phyloP scores from a whole-genome alignment of 2,797 vertebrate genomes.

The Columba guinea region DNA sequence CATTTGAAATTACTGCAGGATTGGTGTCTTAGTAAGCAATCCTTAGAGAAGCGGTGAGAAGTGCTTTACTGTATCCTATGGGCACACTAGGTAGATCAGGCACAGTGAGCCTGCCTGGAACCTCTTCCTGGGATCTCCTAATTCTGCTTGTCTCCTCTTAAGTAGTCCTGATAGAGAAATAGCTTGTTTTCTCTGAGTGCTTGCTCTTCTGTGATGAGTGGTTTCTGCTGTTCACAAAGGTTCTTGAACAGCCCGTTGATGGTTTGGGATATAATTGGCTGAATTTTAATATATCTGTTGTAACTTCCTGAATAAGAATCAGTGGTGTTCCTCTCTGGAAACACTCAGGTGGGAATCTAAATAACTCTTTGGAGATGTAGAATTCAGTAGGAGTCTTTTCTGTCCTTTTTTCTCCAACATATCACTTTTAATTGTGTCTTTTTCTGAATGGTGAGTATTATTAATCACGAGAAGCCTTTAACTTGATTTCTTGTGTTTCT shows the following conservation, averaged over 20 bases:
- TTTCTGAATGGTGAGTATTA: neutral
- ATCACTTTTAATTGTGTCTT: neutral
- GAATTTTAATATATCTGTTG: neutral
- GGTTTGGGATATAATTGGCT: neutral
- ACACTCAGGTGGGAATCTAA: neutral
- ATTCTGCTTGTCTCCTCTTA: neutral
- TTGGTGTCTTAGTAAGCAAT: neutral
- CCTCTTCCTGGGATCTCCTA: neutral
- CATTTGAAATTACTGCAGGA: neutral
- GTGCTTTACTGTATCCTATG: neutral
- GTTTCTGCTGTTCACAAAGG: neutral
- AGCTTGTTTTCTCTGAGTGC: neutral
- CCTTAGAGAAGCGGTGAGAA: neutral
- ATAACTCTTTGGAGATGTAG: neutral
- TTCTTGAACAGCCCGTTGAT: neutral
- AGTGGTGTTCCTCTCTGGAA: neutral
- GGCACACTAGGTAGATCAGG: neutral
- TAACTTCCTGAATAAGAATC: neutral
- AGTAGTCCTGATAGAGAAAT: neutral
- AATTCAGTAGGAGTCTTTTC: neutral
- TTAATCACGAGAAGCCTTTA: neutral
- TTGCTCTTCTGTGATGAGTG: neutral
- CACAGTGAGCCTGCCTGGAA: neutral
- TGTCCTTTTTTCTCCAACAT: neutral
- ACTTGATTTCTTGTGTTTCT: neutral